These are phyloP conservation scores for Paramuricea clavata DNA, from an alignment of 92 coral and sea anemone genomes.

Conservation along the genomic window DNA sequence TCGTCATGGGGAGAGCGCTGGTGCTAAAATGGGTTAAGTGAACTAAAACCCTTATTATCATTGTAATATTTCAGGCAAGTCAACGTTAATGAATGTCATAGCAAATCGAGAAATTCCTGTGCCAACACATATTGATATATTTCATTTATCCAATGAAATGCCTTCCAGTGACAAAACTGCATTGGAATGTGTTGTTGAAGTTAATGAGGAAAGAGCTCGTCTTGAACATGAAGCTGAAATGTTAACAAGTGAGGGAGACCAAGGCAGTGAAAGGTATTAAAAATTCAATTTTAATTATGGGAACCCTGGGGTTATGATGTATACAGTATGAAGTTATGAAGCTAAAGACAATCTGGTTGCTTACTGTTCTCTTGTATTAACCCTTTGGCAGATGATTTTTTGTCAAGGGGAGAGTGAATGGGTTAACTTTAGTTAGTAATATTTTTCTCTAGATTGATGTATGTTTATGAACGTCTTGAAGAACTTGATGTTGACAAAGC, in stretches of 20 bases:
- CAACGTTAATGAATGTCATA: constrained; percentile 89
- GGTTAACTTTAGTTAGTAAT: neutral
- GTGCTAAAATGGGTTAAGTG: too few relatives aligned
- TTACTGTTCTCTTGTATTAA: too few relatives aligned
- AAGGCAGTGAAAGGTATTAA: constrained; percentile 87
- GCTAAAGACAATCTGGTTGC: too few relatives aligned
- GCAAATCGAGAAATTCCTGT: constrained; percentile 93
- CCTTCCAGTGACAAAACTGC: constrained; percentile 94
- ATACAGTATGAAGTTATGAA: too few relatives aligned
- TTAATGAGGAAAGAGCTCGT: constrained; percentile 87
- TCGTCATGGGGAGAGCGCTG: too few relatives aligned
- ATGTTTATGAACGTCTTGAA: constrained; percentile 93
- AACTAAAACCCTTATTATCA: neutral
- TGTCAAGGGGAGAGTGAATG: too few relatives aligned
- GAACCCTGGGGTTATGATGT: too few relatives aligned
- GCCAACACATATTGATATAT: constrained; percentile 92
- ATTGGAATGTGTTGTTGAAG: constrained; percentile 93
- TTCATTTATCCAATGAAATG: constrained; percentile 90
- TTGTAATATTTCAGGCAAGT: constrained; percentile 77
- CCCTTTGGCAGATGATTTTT: too few relatives aligned
- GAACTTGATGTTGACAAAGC: constrained; percentile 97
- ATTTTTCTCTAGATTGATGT: constrained; percentile 69
- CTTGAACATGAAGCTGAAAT: constrained; percentile 93
- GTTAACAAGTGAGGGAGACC: constrained; percentile 89
- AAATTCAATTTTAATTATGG: neutral